These are phyloP conservation scores for Dicerorhinus sumatrensis DNA, from an alignment of 2,113 vertebrate species.

Conservation along the genomic window DNA sequence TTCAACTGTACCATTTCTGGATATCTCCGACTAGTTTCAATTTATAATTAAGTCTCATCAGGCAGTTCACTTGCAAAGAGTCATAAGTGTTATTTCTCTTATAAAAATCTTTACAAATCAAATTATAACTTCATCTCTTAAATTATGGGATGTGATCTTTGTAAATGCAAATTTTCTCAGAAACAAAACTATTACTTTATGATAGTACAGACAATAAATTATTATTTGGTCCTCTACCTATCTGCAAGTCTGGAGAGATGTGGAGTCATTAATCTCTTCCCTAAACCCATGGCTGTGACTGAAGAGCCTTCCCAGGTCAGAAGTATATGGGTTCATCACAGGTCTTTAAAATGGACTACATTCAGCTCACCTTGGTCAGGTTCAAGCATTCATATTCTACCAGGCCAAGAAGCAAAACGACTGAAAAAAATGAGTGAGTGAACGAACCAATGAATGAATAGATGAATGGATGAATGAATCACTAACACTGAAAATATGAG, in stretches of 20 bases:
- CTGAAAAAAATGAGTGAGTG: neutral
- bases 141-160: neutral
- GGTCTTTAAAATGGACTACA: neutral
- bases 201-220: neutral
- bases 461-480: neutral
- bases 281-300: neutral
- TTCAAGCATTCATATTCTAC: neutral
- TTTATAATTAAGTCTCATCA: neutral
- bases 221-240: neutral
- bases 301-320: neutral
- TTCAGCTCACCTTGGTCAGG: neutral
- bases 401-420: neutral
- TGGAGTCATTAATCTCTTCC: neutral
- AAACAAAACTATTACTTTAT: conserved; percentile 31
- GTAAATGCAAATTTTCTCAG: neutral
- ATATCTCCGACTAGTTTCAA: neutral
- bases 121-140: neutral
- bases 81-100: neutral
- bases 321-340: neutral
- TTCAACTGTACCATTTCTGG: neutral
- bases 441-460: neutral
- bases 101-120: conserved; percentile 27
- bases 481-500: neutral
- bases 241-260: neutral
- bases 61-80: neutral